phyloP scores from a whole-genome alignment of 37 sponge, comb jelly and placozoan species.

The Petrosia ficiformis region DNA sequence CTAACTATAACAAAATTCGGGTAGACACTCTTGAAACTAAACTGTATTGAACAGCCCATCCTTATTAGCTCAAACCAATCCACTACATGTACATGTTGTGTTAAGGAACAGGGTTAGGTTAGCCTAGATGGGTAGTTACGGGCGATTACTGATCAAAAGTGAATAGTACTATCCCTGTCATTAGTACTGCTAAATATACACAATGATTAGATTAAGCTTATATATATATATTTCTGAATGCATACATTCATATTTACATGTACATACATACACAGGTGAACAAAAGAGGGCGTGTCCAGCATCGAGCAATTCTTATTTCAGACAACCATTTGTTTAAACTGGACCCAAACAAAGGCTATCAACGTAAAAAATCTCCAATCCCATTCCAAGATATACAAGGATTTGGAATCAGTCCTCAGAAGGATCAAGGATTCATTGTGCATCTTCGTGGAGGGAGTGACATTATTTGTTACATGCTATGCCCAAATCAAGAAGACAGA shows the following conservation, averaged over 20 bases:
- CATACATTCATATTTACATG: background rate
- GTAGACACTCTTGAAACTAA: no score
- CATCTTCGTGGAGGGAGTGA: conserved; percentile 50
- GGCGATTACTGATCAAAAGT: no score
- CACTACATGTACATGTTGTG: no score
- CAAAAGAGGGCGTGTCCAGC: conserved; percentile 52
- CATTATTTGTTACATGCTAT: conserved; percentile 42
- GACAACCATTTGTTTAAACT: conserved; percentile 66
- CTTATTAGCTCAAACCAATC: no score
- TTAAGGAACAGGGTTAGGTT: no score
- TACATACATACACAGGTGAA: conserved; percentile 30
- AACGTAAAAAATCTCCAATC: conserved; percentile 54
- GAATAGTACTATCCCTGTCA: no score
- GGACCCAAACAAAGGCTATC: conserved; percentile 60
- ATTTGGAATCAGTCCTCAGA: conserved; percentile 30
- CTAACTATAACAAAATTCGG: no score
- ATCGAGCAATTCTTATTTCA: conserved; percentile 44
- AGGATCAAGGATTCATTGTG: conserved; percentile 48
- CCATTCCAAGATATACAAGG: conserved; percentile 27
- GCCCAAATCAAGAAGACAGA: conserved; percentile 39
- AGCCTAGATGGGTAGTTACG: no score
- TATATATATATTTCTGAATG: background rate
- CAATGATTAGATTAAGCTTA: background rate
- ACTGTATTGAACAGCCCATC: no score
- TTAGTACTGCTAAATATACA: no score